phyloP scores from a whole-genome alignment of 1,140 invertebrate species.

The Lasioglossum baleicum region DNA sequence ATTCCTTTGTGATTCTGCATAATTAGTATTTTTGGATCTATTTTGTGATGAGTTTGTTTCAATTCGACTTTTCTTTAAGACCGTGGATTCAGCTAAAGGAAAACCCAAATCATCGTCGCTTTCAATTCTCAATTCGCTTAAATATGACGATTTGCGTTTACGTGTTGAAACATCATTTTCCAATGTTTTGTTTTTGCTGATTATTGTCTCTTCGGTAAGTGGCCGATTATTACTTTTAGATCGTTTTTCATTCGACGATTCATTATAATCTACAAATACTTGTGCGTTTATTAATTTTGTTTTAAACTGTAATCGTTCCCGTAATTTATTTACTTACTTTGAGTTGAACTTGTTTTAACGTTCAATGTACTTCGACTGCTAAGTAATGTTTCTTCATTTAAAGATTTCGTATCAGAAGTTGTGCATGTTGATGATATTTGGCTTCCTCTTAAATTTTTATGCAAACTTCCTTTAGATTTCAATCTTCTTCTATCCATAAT shows the following conservation, averaged over 20 bases:
- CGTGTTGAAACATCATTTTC: not conserved
- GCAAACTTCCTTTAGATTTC: slow-evolving; percentile 32
- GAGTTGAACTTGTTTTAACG: not conserved
- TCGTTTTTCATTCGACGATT: slow-evolving; percentile 7
- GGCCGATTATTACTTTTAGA: not conserved
- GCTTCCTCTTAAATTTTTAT: slow-evolving; percentile 49
- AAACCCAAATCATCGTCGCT: slow-evolving; percentile 25
- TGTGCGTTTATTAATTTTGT: slow-evolving; percentile 4
- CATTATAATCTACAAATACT: slow-evolving; percentile 12
- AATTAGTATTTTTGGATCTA: not conserved
- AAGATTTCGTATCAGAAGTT: not conserved
- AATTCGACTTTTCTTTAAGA: slow-evolving; percentile 32
- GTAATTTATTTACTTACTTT: not conserved
- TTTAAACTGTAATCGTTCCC: not conserved
- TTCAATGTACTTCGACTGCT: not conserved
- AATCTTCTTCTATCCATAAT: slow-evolving; percentile 60
- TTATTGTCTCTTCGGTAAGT: not conserved
- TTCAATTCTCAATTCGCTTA: not conserved
- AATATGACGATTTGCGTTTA: slow-evolving; percentile 30
- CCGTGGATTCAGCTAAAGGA: slow-evolving; percentile 24
- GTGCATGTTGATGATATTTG: slow-evolving; percentile 17
- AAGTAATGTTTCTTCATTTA: not conserved
- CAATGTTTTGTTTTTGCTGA: not conserved
- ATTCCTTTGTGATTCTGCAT: slow-evolving; percentile 2
- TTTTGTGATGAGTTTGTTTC: not conserved